These are phyloP conservation scores for Chrysochloris asiatica DNA, from an alignment of 2,113 vertebrate genomes.

Conservation along the genomic window DNA sequence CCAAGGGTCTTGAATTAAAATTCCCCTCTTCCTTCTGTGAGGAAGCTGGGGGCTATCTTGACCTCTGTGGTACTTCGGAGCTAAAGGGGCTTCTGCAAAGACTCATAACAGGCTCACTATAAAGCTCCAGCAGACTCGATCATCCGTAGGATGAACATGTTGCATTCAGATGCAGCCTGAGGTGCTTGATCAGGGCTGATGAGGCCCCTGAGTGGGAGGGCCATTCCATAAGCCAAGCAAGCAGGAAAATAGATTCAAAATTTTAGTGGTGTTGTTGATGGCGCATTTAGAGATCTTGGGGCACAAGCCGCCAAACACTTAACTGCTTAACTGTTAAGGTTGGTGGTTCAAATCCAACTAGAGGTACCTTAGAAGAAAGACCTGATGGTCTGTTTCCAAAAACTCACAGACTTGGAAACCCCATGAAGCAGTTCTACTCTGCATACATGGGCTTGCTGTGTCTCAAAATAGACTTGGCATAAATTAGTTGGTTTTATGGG, in stretches of 20 bases:
- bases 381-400: background rate
- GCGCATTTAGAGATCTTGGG: background rate
- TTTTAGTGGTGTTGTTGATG: background rate
- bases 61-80: conserved; percentile 39
- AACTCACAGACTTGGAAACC: background rate
- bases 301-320: too few relatives aligned
- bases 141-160: rapidly evolving
- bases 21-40: conserved; percentile 55
- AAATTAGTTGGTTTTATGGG: background rate
- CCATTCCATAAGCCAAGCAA: too few relatives aligned
- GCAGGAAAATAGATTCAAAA: background rate
- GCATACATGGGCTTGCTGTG: background rate
- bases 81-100: conserved; percentile 10
- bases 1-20: conserved; percentile 74
- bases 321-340: background rate
- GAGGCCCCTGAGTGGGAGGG: background rate
- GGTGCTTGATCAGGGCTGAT: rapidly evolving
- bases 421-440: too few relatives aligned
- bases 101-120: rapidly evolving
- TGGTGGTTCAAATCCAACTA: background rate
- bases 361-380: background rate
- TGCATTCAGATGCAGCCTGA: rapidly evolving
- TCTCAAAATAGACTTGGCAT: background rate
- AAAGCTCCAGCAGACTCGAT: background rate
- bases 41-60: conserved; percentile 56